Percentiles rank a stretch among this genome's conserved stretches.
Evolutionary conservation across 2,113 vertebrate genomes (phyloP).

Genomic region (Onychostoma macrolepis): DNA sequence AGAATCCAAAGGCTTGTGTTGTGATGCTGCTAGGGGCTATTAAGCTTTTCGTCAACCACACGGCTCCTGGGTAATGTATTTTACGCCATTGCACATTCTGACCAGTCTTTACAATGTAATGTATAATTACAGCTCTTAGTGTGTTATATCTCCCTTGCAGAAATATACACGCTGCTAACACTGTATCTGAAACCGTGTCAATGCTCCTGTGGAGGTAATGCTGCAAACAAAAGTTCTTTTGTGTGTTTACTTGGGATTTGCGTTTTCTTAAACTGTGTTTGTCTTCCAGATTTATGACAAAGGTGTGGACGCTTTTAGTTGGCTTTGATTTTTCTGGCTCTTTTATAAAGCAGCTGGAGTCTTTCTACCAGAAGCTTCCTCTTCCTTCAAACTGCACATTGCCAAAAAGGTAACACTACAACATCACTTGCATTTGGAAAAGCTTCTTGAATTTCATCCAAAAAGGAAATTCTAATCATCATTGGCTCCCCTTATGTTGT

Average conservation of each 20-base stretch:
- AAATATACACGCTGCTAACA: not conserved
- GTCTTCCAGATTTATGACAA: constrained; percentile 70
- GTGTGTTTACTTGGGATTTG: not conserved
- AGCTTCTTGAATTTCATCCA: not conserved
- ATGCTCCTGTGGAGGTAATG: constrained; percentile 71
- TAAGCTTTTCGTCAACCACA: constrained; percentile 73
- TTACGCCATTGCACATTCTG: not conserved
- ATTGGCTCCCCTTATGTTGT: not conserved
- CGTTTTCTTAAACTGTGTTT: not conserved
- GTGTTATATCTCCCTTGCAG: not conserved
- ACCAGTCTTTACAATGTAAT: not conserved
- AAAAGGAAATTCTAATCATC: not conserved
- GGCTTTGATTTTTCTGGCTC: constrained; percentile 68
- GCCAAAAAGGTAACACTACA: constrained; percentile 18
- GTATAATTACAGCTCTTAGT: not conserved
- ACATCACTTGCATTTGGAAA: not conserved
- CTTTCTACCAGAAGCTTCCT: constrained; percentile 70
- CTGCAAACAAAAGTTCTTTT: not conserved
- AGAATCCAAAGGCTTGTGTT: constrained; percentile 73
- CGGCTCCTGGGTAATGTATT: constrained; percentile 66
- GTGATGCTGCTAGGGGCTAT: constrained; percentile 81
- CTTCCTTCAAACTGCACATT: constrained; percentile 70
- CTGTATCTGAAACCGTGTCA: constrained; percentile 56
- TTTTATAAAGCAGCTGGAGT: constrained; percentile 74
- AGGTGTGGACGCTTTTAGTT: constrained; percentile 79